A percentile compares a stretch with the other conserved stretches of the same genome.
These are phyloP conservation scores for Pangasius djambal DNA, from an alignment of 2,797 vertebrate genomes.

Conservation along the genomic window DNA sequence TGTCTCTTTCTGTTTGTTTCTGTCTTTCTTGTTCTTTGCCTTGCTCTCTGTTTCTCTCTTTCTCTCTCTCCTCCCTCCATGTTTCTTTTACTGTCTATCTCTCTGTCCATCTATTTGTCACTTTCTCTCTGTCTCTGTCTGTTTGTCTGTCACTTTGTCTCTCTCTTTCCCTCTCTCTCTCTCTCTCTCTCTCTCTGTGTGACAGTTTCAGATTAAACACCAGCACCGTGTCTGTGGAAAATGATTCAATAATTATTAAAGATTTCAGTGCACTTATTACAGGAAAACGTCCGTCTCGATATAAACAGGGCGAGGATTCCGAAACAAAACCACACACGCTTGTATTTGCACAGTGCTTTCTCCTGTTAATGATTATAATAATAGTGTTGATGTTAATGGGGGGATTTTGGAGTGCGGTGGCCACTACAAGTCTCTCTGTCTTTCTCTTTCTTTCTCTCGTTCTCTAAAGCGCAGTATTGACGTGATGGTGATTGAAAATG, in stretches of 20 bases:
- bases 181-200: background rate
- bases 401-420: background rate
- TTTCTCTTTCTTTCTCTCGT: background rate
- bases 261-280: background rate
- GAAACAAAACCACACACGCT: background rate
- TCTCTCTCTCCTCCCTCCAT: background rate
- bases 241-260: background rate
- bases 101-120: background rate
- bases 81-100: background rate
- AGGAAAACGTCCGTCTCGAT: background rate
- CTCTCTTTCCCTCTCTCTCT: background rate
- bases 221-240: conserved; percentile 9
- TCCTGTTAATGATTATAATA: background rate
- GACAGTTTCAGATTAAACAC: background rate
- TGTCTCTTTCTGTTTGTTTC: background rate
- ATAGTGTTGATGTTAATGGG: background rate
- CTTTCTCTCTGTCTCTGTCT: background rate
- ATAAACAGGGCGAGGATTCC: background rate
- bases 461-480: conserved; percentile 11
- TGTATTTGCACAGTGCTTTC: background rate
- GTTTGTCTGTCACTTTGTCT: too few species aligned
- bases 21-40: background rate
- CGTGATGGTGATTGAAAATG: background rate
- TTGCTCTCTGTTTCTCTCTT: background rate
- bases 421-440: background rate